Conservation (phyloP, 2,113 vertebrate genomes). For the Melospiza georgiana region DNA sequence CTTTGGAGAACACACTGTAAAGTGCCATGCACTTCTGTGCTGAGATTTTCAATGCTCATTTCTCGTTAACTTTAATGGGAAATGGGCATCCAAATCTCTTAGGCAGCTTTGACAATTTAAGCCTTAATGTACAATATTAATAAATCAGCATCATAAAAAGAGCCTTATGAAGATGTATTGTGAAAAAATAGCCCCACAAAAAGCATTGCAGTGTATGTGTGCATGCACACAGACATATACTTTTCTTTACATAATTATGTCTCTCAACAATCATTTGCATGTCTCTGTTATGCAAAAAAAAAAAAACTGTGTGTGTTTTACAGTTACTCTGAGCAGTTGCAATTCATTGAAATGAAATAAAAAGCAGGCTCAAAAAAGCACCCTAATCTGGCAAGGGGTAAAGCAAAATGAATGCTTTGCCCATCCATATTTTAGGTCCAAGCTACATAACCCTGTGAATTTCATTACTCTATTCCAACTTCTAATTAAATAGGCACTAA, state of each 20-base stretch:
- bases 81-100: constrained; percentile 67
- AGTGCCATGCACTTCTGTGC: neutral
- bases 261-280: constrained; percentile 55
- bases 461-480: constrained; percentile 63
- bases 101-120: constrained; percentile 68
- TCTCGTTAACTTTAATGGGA: constrained; percentile 71
- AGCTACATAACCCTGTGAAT: constrained; percentile 46
- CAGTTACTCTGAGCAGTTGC: constrained; percentile 49
- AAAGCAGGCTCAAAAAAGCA: constrained; percentile 39
- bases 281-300: constrained; percentile 60
- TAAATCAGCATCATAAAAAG: constrained; percentile 63
- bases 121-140: constrained; percentile 68
- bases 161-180: constrained; percentile 53
- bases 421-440: constrained; percentile 28
- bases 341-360: constrained; percentile 66
- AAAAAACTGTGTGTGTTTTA: neutral
- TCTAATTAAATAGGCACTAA: constrained; percentile 75
- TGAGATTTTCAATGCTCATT: constrained; percentile 67
- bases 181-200: constrained; percentile 3
- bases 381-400: constrained; percentile 40
- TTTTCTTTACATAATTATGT: constrained; percentile 37
- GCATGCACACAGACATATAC: neutral
- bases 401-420: constrained; percentile 9
- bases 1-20: constrained; percentile 39
- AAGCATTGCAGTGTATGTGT: neutral